These are phyloP conservation scores for Gymnogyps californianus DNA, from an alignment of 2,113 vertebrate species.

Conservation along the genomic window DNA sequence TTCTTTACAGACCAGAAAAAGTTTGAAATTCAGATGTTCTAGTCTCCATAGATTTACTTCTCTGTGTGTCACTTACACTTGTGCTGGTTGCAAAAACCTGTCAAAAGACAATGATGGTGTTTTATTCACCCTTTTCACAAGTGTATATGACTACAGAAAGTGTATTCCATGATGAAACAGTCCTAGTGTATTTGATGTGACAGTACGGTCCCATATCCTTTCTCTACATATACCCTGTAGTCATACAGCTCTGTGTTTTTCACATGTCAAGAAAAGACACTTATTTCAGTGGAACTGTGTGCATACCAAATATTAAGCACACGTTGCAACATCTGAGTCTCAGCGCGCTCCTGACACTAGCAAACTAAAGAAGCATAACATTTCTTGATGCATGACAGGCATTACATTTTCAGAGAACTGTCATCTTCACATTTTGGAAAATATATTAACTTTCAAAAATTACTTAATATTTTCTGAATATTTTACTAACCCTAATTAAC, in stretches of 20 bases:
- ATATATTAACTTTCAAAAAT: neutral
- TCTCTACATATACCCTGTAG: neutral
- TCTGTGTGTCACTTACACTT: neutral
- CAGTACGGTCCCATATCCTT: neutral
- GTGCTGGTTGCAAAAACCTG: neutral
- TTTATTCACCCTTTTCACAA: neutral
- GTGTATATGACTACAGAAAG: neutral
- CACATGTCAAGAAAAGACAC: neutral
- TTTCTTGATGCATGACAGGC: neutral
- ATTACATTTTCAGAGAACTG: neutral
- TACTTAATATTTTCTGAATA: neutral
- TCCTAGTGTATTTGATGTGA: neutral
- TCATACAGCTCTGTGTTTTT: neutral
- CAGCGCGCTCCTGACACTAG: neutral
- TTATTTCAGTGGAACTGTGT: neutral
- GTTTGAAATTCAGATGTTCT: neutral
- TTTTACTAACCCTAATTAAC: neutral
- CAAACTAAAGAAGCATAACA: neutral
- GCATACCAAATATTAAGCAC: neutral
- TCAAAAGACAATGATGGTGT: neutral
- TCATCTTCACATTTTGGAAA: neutral
- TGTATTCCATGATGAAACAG: neutral
- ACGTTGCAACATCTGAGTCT: accelerated
- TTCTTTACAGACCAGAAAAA: neutral
- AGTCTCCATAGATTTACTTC: neutral